Evolutionary conservation across 2,797 vertebrate genomes (phyloP).

Genomic region (Sparus aurata): DNA sequence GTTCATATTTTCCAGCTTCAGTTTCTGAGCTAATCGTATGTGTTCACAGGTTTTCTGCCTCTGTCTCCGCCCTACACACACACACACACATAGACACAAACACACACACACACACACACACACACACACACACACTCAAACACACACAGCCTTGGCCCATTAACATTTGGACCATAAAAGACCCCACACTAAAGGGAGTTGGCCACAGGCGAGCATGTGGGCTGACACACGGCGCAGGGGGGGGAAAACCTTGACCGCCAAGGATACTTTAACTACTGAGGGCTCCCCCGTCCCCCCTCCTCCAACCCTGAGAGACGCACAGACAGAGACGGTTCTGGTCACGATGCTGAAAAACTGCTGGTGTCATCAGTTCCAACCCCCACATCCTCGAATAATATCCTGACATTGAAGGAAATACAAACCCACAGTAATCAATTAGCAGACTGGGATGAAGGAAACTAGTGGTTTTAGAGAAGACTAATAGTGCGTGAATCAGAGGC

Average conservation of each 20-base stretch:
- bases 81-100: not conserved
- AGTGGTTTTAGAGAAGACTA: constrained; percentile 60
- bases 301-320: constrained; percentile 42
- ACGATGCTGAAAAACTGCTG: constrained; percentile 64
- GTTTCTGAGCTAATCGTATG: constrained; percentile 14
- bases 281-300: constrained; percentile 14
- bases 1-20: constrained; percentile 16
- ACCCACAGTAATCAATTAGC: constrained; percentile 71
- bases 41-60: constrained; percentile 15
- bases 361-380: constrained; percentile 63
- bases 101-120: constrained; percentile 4
- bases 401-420: constrained; percentile 60
- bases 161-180: constrained; percentile 64
- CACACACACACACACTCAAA: constrained; percentile 24
- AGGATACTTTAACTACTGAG: constrained; percentile 54
- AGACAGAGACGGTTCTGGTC: constrained; percentile 52
- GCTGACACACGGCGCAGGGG: constrained; percentile 46
- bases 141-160: constrained; percentile 54
- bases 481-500: constrained; percentile 78
- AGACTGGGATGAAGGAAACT: constrained; percentile 59
- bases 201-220: constrained; percentile 70
- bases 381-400: constrained; percentile 42
- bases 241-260: constrained; percentile 60
- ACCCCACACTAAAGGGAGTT: constrained; percentile 66
- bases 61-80: constrained; percentile 9